phyloP scores from a whole-genome alignment of 2,888 invertebrate species.

The Octodonta nipae region DNA sequence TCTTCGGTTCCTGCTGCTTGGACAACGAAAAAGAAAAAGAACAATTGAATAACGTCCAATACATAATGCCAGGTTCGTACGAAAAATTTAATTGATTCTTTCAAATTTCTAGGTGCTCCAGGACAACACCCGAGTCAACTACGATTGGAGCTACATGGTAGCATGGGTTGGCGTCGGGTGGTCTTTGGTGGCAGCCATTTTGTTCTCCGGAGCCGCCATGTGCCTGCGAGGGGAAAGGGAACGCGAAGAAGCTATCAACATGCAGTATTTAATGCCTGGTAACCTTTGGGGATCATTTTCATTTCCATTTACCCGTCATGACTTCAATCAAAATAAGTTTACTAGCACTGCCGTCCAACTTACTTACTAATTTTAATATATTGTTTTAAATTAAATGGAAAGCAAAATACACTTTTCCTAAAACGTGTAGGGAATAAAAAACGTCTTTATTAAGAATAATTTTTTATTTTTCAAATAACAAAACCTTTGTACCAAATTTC shows the following conservation, averaged over 20 bases:
- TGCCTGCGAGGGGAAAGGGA: slow-evolving; percentile 87
- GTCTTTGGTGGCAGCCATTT: slow-evolving; percentile 78
- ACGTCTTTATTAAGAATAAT: too few species aligned
- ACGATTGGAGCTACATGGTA: slow-evolving; percentile 94
- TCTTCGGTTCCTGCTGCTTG: slow-evolving; percentile 66
- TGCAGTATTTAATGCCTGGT: slow-evolving; percentile 97
- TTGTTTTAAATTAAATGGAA: too few species aligned
- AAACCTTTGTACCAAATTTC: too few species aligned
- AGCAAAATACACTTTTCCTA: too few species aligned
- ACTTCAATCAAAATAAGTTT: too few species aligned
- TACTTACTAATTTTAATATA: too few species aligned
- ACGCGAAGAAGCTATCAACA: slow-evolving; percentile 89
- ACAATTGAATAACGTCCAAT: slow-evolving; percentile 67
- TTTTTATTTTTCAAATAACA: too few species aligned
- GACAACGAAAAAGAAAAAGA: slow-evolving; percentile 62
- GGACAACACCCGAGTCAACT: slow-evolving; percentile 71
- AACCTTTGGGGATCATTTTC: slow-evolving; percentile 25
- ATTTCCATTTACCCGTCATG: too few species aligned
- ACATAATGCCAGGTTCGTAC: slow-evolving; percentile 69
- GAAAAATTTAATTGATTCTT: slow-evolving; percentile 7
- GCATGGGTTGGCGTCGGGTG: slow-evolving; percentile 94
- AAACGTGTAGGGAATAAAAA: too few species aligned
- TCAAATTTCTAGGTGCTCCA: slow-evolving; percentile 56
- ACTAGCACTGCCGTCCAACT: too few species aligned
- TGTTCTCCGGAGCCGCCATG: slow-evolving; percentile 86